Conservation (phyloP, 2,797 vertebrate genomes). For the Iguana delicatissima region DNA sequence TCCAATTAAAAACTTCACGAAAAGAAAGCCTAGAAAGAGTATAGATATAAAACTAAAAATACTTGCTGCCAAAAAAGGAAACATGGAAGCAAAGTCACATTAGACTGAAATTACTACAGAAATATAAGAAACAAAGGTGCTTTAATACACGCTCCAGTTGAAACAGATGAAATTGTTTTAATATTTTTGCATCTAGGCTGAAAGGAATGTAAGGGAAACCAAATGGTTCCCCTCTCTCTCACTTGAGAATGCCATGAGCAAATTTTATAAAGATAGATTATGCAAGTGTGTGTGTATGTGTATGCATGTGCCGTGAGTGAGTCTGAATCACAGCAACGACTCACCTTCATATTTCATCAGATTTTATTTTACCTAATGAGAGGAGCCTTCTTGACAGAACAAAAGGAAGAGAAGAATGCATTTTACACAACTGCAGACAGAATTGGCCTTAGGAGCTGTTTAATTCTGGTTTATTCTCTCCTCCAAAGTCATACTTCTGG, state of each 20-base stretch:
- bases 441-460: slow-evolving; percentile 76
- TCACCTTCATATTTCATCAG: slow-evolving; percentile 66
- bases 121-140: not conserved
- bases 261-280: slow-evolving; percentile 65
- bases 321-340: slow-evolving; percentile 71
- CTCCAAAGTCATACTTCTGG: slow-evolving; percentile 73
- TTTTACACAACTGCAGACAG: slow-evolving; percentile 71
- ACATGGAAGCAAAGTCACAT: not conserved
- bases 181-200: slow-evolving; percentile 1
- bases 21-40: not conserved
- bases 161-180: slow-evolving; percentile 21
- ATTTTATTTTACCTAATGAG: slow-evolving; percentile 73
- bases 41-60: not conserved
- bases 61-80: not conserved
- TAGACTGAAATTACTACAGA: not conserved
- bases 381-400: slow-evolving; percentile 69
- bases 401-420: slow-evolving; percentile 71
- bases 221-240: slow-evolving; percentile 24
- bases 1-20: not conserved
- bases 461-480: slow-evolving; percentile 77
- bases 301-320: slow-evolving; percentile 48
- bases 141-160: not conserved
- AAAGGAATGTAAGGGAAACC: slow-evolving; percentile 15
- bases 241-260: slow-evolving; percentile 66
- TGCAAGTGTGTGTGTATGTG: slow-evolving; percentile 41